Base-by-base conservation (phyloP, 2,797 vertebrate genomes). In the Clarias fuscus region DNA sequence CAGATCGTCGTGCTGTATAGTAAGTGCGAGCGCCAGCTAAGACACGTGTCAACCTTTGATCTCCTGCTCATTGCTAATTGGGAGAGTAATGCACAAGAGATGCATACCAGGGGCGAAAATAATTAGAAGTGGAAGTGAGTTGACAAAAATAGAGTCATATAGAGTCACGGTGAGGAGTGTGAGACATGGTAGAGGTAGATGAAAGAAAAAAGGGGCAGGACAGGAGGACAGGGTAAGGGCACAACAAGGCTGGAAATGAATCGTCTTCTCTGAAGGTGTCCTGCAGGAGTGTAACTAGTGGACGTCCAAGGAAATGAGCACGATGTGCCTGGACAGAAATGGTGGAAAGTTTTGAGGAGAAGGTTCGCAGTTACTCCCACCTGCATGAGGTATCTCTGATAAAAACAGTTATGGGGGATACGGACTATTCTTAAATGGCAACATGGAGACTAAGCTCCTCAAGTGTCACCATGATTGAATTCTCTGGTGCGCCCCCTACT, bases 121-220 rank as follows among this genome's bases (percentile, higher is more conserved):
- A 82, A 87, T 86, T 76, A 79, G 48, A 83, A 56, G 86, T 72
- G 84, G 48, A 87, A 83, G 73, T 83, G 70, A 84, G 79, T 70
- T 37, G 61, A 86, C 79, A 10, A 82, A 82, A 82, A 82, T 82
- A 83, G 65, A 81, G 62, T 67, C 24, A 82, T 37, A 11, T 27
- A 83, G 65, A 81, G 62, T 67, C 20, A 33, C 64, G 65, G 85
- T 84, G 43, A 61, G 81, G 70, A 24, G 30, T 76, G 33, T 75
- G 79, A 48, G 85, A 82, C 61, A 80, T 27, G 59, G 37, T 73
- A 73, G 59, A 8, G 40, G 33, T 58, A 64, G 68, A 65, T 64
- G 22, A 37, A 65, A 76, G 33, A 80, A 40, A 80, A 40, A 11
- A 71, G 37, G 7, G 48, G 33, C 53, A 30, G 84, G 48, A 48